Conservation (phyloP, 2,113 vertebrate genomes). For the Pluvialis apricaria region DNA sequence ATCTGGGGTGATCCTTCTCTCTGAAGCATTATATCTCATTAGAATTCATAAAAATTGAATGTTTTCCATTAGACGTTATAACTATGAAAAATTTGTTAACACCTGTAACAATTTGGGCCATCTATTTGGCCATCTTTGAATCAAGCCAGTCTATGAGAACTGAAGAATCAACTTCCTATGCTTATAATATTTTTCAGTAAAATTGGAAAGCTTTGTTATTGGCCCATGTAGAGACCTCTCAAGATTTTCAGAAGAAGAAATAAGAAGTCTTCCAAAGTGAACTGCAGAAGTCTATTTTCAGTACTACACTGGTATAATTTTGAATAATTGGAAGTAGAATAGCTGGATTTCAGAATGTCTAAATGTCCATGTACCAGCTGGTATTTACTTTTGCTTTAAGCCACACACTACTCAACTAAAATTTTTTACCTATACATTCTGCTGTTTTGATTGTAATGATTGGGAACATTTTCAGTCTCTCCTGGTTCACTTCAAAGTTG, state of each 20-base stretch:
- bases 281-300: background rate
- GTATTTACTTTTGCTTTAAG: constrained; percentile 1
- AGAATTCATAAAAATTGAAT: background rate
- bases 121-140: background rate
- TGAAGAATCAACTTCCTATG: background rate
- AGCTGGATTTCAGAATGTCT: background rate
- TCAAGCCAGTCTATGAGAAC: background rate
- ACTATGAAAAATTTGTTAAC: background rate
- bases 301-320: background rate
- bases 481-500: constrained; percentile 48
- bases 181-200: background rate
- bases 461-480: constrained; percentile 22
- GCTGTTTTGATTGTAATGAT: background rate
- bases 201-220: background rate
- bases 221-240: background rate
- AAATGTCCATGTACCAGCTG: background rate
- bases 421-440: constrained; percentile 21
- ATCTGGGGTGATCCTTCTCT: background rate
- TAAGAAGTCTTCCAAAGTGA: background rate
- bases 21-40: background rate
- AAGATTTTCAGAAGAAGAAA: background rate
- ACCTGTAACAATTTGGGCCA: background rate
- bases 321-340: background rate
- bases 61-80: background rate
- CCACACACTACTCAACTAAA: background rate